These are phyloP conservation scores for Onychomys leucogaster DNA, from an alignment of 2,797 vertebrate genomes.

Conservation along the genomic window DNA sequence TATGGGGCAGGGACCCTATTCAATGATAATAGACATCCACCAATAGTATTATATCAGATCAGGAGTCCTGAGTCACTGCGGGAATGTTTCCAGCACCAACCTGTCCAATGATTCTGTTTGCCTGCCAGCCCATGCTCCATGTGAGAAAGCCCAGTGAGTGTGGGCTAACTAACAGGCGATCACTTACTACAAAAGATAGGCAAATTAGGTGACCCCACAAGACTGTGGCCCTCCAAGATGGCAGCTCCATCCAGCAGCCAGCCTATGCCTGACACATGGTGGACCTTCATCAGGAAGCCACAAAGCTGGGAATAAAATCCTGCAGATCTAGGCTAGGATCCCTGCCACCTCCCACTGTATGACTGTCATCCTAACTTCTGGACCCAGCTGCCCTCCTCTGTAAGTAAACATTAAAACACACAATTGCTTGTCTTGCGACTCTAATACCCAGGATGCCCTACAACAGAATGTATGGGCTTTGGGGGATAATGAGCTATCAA, in stretches of 20 bases:
- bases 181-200: background rate
- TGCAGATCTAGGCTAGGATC: background rate
- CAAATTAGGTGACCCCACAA: background rate
- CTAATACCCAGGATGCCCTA: accelerated
- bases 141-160: accelerated
- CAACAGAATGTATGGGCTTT: background rate
- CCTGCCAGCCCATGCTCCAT: accelerated
- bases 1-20: background rate
- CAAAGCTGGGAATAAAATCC: too few relatives aligned
- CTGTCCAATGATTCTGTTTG: background rate
- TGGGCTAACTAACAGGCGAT: background rate
- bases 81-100: background rate
- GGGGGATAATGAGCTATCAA: accelerated
- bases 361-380: background rate
- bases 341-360: background rate
- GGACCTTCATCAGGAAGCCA: background rate
- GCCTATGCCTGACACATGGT: accelerated
- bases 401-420: background rate
- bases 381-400: background rate
- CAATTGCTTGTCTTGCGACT: background rate
- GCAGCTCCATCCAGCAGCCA: background rate
- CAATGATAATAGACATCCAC: background rate
- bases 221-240: background rate
- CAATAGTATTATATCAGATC: background rate
- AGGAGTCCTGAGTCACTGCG: background rate